Conservation (phyloP, 2,888 invertebrate genomes). For the Furcula furcula region DNA sequence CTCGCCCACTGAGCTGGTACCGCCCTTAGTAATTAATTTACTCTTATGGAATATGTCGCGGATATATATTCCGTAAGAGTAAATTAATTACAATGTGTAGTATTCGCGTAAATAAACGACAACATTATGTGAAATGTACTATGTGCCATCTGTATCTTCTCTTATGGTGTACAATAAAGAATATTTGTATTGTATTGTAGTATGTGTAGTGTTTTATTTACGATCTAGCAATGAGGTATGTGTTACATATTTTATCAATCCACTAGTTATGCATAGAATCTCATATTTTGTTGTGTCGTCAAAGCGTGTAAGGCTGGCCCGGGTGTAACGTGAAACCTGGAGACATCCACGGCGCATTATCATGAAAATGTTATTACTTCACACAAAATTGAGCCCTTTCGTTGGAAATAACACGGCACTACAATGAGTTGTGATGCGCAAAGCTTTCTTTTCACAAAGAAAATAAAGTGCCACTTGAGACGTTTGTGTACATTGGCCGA, state of each 20-base stretch:
- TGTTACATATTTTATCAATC: conserved; percentile 15
- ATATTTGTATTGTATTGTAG: too few species aligned
- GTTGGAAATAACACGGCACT: conserved; percentile 46
- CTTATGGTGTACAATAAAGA: too few species aligned
- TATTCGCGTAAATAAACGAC: too few species aligned
- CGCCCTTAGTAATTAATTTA: too few species aligned
- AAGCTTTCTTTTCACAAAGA: conserved; percentile 31
- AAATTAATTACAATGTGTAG: too few species aligned
- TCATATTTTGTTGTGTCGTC: conserved; percentile 31
- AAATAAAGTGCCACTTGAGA: conserved; percentile 36
- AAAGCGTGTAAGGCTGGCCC: conserved; percentile 31
- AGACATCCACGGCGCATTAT: conserved; percentile 52
- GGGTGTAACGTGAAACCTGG: conserved; percentile 42
- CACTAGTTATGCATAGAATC: conserved; percentile 36
- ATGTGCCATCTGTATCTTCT: too few species aligned
- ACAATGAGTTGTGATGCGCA: conserved; percentile 41
- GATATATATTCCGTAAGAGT: too few species aligned
- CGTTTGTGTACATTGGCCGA: conserved; percentile 10
- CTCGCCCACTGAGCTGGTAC: too few species aligned
- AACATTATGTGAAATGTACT: too few species aligned
- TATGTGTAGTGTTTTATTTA: background rate
- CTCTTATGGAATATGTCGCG: too few species aligned
- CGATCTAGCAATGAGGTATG: background rate
- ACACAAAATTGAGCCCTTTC: conserved; percentile 56
- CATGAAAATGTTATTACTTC: conserved; percentile 60